phyloP scores from a whole-genome alignment of 1,140 invertebrate species.

The Pteromalus puparum region DNA sequence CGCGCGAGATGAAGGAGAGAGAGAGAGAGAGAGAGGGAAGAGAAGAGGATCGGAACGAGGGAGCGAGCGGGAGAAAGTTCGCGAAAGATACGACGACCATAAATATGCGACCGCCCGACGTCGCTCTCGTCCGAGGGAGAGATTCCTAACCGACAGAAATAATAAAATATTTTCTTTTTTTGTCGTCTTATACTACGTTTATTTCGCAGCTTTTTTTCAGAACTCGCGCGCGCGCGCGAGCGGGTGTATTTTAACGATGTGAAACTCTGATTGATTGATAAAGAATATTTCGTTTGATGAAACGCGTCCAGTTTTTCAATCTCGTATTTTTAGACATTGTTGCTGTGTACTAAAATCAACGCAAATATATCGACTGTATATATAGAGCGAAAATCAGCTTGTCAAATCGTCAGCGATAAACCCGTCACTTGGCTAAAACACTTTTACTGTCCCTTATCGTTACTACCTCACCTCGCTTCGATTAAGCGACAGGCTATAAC shows the following conservation, averaged over 20 bases:
- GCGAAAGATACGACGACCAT: conserved; percentile 70
- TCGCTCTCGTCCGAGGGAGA: conserved; percentile 63
- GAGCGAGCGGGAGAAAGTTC: conserved; percentile 41
- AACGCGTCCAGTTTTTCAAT: too few species aligned
- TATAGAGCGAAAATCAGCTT: too few species aligned
- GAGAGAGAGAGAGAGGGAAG: conserved; percentile 42
- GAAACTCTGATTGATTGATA: background rate
- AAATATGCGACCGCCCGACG: conserved; percentile 71
- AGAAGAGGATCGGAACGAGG: conserved; percentile 50
- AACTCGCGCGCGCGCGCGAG: background rate
- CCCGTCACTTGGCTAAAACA: background rate
- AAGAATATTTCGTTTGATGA: background rate
- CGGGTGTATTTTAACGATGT: background rate
- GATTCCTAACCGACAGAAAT: conserved; percentile 67
- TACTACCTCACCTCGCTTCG: background rate
- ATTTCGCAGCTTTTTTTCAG: conserved; percentile 44
- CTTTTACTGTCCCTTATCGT: background rate
- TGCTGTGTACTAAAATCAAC: too few species aligned
- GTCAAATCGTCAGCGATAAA: background rate
- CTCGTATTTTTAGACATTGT: too few species aligned
- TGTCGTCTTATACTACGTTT: conserved; percentile 46
- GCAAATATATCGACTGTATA: too few species aligned
- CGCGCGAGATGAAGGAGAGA: conserved; percentile 50
- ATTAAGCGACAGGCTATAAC: background rate
- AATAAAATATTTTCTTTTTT: conserved; percentile 54